These are phyloP conservation scores for Poecilia gillii DNA, from an alignment of 2,797 vertebrate species.

Conservation along the genomic window DNA sequence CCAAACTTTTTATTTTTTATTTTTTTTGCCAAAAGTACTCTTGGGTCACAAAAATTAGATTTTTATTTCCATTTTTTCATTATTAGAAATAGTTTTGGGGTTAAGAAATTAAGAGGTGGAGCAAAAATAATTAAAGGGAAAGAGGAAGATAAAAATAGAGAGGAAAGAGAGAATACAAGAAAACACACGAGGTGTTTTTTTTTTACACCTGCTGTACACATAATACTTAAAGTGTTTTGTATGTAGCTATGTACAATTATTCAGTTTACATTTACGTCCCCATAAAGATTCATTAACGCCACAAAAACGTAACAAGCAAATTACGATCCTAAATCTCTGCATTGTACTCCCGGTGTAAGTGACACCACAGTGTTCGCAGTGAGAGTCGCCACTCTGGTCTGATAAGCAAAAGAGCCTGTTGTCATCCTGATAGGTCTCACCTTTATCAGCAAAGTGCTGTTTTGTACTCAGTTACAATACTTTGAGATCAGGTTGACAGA, in stretches of 20 bases:
- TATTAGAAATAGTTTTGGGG: too few relatives aligned
- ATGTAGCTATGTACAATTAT: background rate
- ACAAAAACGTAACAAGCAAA: background rate
- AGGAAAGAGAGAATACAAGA: background rate
- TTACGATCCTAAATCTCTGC: conserved; percentile 5
- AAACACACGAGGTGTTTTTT: background rate
- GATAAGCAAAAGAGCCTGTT: conserved; percentile 40
- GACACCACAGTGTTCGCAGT: conserved; percentile 42
- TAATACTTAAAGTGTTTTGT: background rate
- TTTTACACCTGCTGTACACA: background rate
- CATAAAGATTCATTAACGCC: background rate
- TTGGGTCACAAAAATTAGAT: background rate
- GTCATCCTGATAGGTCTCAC: conserved; percentile 46
- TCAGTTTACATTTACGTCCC: background rate
- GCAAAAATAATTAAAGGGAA: background rate
- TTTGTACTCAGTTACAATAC: conserved; percentile 66
- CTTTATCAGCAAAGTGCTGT: conserved; percentile 49
- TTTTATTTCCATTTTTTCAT: background rate
- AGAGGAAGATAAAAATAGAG: background rate
- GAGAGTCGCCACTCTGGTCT: conserved; percentile 10
- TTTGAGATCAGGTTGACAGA: conserved; percentile 54
- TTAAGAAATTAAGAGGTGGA: background rate
- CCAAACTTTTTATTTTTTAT: background rate
- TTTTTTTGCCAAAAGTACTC: background rate
- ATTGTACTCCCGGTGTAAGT: conserved; percentile 31